Evolutionary conservation across 2,797 vertebrate species (phyloP), one percentile per base, ranked within the genome.

Genomic region (Enteromius treurensis): DNA sequence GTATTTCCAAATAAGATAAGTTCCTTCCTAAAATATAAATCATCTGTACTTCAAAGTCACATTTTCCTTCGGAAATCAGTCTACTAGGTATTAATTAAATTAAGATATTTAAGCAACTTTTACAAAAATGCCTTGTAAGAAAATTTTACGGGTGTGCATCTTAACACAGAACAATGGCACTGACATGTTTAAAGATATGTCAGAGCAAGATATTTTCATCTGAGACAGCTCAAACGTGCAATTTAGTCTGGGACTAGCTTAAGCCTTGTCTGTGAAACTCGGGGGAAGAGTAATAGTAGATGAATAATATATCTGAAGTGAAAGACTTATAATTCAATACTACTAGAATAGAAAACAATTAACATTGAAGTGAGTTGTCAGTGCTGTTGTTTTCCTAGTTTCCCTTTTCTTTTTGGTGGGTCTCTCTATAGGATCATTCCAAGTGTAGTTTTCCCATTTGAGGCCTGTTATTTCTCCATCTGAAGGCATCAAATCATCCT

Each of bases 401-500:
- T 62, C 7, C 21, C 53, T 77, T 77, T 4, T 17, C 21, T 42
- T n/a, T 29, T 21, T 29, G 15, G 9, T 77, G 15, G 37, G 29
- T 58, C 51, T 58, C 3, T 58, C 7, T 58, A 23, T 60, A 53
- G 10, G 29, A 74, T 53, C 5, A 14, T 74, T 29, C 4, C 7
- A 13, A 21, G 45, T 74, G 5, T 23, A 40, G 19, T 34, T 55
- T 10, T 34, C 21, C 7, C 6, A 23, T 75, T 67, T 47, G 1
- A 64, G 14, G 60, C 26, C 2, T 32, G 6, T 49, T 8, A 71
- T 45, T 47, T 64, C 32, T 32, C 40, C 76, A 42, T 77, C 32
- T 76, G 21, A 75, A 23, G 75, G 60, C 15, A 34, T 65, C 60
- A 65, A 49, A 79, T 29, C 11, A 49, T 10, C 21, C 40, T 64